phyloP scores from a whole-genome alignment of 2,888 invertebrate genomes.

The Troilus luridus region DNA sequence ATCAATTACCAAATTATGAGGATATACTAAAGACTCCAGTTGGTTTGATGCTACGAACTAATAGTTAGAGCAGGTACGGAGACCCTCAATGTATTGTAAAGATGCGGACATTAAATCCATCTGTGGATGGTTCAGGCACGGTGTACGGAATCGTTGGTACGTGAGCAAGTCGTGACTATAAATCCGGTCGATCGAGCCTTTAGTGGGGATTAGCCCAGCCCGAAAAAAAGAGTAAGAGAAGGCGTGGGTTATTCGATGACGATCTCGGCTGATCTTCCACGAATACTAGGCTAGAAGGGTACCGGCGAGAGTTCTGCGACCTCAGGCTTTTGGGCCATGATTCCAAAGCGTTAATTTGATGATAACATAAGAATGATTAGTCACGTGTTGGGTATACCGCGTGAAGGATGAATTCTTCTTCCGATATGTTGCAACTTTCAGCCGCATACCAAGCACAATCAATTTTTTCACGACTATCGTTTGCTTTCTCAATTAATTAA shows the following conservation, averaged over 20 bases:
- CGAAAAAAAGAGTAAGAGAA: conserved; percentile 31
- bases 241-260: conserved; percentile 3
- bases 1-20: too few relatives aligned
- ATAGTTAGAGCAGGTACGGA: neutral
- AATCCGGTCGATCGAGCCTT: conserved; percentile 22
- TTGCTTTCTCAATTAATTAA: too few relatives aligned
- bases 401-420: neutral
- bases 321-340: neutral
- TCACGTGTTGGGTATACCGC: neutral
- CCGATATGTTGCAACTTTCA: neutral
- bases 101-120: conserved; percentile 27
- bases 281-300: conserved; percentile 27
- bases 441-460: neutral
- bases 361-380: conserved; percentile 3
- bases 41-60: neutral
- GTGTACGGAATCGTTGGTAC: conserved; percentile 37
- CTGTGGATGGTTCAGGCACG: conserved; percentile 11
- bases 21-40: too few relatives aligned
- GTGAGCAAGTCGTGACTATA: conserved; percentile 49
- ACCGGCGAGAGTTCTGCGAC: neutral
- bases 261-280: neutral
- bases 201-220: conserved; percentile 41
- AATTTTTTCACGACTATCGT: neutral
- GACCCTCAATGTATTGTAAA: neutral
- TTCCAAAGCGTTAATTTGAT: neutral